Base-by-base conservation (phyloP, 92 coral and sea anemone species). In the Porites rus region DNA sequence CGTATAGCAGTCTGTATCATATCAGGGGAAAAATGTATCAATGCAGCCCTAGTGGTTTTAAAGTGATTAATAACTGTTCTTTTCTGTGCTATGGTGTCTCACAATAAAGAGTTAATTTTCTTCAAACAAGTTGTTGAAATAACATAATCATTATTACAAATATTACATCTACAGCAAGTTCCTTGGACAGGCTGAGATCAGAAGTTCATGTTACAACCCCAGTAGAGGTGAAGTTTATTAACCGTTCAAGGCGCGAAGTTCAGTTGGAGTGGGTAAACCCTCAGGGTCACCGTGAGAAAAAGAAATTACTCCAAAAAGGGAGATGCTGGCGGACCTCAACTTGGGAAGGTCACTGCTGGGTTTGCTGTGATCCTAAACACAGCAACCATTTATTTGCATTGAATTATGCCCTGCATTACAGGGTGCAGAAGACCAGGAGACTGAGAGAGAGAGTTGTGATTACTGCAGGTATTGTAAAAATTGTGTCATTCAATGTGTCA, bases 291-390 rank as follows among this genome's bases (percentile, higher is more conserved):
- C 86, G 95, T 24, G 98, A 95, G 76, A 88, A 91, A 46, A 92
- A 78, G 81, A 97, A 89, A 66, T 90, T 70, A 8, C 85, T 97
- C 61, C 91, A 89, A 10, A 90, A 89, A 67, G 98, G 97, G 7
- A 88, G 96, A 11, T 97, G 99, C 87, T 97, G 93, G 93, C 89
- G 92, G 51, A 93, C 98, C 19, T 77, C 91, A 63, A 77, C 96
- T 3, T 88, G 84, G 92, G 99, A 97, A 76, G 94, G 98, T 22
- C 94, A 93, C 67, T 97, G 72, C 89, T 97, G 99, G 99, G 87
- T 95, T 8, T 92, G 94, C 65, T 85, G 86, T 77, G 97, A 95
- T 79, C 93, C 94, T 10, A 87, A 90, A 7, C 89, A 88, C 25
- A 91, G 87, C 38, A 86, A 89, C 80, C 94, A 97, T 73, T 90